Conservation (phyloP, 2,113 vertebrate genomes). For the Sula dactylatra region DNA sequence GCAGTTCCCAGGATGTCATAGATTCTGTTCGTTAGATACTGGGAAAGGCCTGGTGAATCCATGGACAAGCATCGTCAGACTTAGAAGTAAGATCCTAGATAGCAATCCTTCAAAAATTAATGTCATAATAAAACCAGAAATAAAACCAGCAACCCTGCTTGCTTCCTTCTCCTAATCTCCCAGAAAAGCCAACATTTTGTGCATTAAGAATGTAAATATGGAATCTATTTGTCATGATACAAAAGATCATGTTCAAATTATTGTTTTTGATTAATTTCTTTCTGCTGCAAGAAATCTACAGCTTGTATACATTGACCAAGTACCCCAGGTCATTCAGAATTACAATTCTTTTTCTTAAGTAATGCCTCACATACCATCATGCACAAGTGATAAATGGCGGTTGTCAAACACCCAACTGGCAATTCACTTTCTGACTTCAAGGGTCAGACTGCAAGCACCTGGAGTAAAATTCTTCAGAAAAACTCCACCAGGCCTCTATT, state of each 20-base stretch:
- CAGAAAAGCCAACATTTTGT: not conserved
- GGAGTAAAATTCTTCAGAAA: not conserved
- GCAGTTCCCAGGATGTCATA: not conserved
- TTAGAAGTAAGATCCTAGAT: not conserved
- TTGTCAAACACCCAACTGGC: constrained; percentile 22
- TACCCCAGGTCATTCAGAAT: not conserved
- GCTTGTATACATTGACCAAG: not conserved
- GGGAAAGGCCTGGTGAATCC: not conserved
- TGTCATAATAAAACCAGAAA: not conserved
- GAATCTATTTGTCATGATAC: not conserved
- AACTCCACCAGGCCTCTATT: not conserved
- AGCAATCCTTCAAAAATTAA: not conserved
- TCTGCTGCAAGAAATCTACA: not conserved
- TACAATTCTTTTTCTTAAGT: not conserved
- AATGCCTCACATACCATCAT: not conserved
- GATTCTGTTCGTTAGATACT: not conserved
- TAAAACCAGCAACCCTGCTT: not conserved
- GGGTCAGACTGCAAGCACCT: not conserved
- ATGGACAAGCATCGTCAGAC: not conserved
- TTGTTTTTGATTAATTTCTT: not conserved
- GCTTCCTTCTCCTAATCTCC: not conserved
- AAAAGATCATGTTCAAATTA: not conserved
- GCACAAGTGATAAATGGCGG: not conserved
- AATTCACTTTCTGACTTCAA: not conserved
- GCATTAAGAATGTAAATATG: not conserved